Percentiles rank a stretch among this genome's conserved stretches.
phyloP scores from a whole-genome alignment of 2,797 vertebrate genomes.

The Hemibagrus guttatus region DNA sequence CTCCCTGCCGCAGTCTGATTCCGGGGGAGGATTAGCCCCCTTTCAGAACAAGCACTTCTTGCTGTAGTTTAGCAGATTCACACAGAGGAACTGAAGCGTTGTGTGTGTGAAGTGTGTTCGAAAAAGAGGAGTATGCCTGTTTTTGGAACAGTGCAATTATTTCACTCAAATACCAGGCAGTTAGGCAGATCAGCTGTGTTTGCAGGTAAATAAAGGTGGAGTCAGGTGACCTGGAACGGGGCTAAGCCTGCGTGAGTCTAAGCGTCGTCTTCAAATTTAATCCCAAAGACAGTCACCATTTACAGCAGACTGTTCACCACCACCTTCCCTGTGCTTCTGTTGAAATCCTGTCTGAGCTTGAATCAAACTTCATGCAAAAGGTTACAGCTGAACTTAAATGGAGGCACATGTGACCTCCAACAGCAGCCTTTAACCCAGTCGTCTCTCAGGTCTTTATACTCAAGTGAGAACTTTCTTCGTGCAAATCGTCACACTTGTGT shows the following conservation, averaged over 20 bases:
- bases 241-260: not conserved
- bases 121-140: constrained; percentile 16
- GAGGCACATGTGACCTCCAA: not conserved
- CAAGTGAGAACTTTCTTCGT: not conserved
- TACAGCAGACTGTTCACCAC: not conserved
- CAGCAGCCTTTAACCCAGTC: not conserved
- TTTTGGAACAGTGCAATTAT: not conserved
- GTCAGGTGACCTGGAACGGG: constrained; percentile 18
- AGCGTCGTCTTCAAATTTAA: not conserved
- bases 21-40: constrained; percentile 67
- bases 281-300: not conserved
- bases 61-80: not conserved
- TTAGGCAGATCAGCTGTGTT: constrained; percentile 48
- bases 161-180: not conserved
- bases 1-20: constrained; percentile 57
- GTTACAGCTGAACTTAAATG: not conserved
- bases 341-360: not conserved
- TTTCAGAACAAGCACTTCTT: constrained; percentile 26
- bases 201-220: constrained; percentile 47
- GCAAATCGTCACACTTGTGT: not conserved
- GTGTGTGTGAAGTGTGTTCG: not conserved
- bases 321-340: not conserved
- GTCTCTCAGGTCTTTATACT: not conserved
- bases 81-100: not conserved
- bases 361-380: not conserved